These are phyloP conservation scores for Drosophila eugracilis DNA, from an alignment of 1,140 invertebrate genomes.

Conservation along the genomic window DNA sequence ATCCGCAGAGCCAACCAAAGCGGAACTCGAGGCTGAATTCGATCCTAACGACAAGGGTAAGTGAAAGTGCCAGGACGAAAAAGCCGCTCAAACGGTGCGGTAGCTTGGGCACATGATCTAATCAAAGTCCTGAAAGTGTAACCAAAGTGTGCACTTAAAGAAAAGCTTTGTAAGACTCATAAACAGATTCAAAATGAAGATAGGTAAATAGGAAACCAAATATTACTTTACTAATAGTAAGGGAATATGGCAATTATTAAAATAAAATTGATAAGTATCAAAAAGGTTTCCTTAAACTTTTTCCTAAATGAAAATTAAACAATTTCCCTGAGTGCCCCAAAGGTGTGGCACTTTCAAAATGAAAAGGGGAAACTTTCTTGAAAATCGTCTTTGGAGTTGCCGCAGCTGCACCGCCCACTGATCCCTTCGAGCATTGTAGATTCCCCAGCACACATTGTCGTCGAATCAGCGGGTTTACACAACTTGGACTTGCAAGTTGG, in stretches of 20 bases:
- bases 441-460: slow-evolving; percentile 35
- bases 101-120: slow-evolving; percentile 1
- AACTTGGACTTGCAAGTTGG: slow-evolving; percentile 19
- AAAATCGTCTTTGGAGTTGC: slow-evolving; percentile 24
- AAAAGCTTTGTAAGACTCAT: too few relatives aligned
- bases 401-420: not conserved
- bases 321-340: not conserved
- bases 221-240: too few relatives aligned
- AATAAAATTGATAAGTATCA: too few relatives aligned
- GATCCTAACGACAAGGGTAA: slow-evolving; percentile 91
- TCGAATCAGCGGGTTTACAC: slow-evolving; percentile 47
- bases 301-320: not conserved
- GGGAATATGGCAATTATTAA: too few relatives aligned
- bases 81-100: slow-evolving; percentile 2
- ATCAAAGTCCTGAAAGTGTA: not conserved
- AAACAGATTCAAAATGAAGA: too few relatives aligned
- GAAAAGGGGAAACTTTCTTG: slow-evolving; percentile 12
- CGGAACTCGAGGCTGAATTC: slow-evolving; percentile 91
- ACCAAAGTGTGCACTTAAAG: too few relatives aligned
- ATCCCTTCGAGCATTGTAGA: slow-evolving; percentile 19
- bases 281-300: too few relatives aligned
- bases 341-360: slow-evolving; percentile 10
- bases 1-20: slow-evolving; percentile 88
- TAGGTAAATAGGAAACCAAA: too few relatives aligned
- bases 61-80: slow-evolving; percentile 1